Base-by-base conservation (phyloP, 1,140 invertebrate species). In the Bombus pascuorum region DNA sequence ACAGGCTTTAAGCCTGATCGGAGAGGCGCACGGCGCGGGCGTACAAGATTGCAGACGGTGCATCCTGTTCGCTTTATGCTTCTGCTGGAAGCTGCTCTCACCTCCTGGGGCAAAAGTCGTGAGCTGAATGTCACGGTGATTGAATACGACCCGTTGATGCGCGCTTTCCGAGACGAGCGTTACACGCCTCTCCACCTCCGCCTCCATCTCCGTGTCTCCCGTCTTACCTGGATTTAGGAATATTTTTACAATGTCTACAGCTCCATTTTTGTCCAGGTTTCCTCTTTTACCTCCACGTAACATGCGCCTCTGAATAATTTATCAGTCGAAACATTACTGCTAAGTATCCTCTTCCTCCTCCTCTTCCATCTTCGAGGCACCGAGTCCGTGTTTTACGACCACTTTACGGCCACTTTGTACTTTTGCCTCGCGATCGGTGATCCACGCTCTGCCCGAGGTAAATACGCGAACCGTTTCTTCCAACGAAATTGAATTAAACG, bases 31-130 rank as follows among this genome's bases (percentile, higher is more conserved):
- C 77, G 59, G 62, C 70, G 71, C n/a, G 84, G 57, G 62, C 87
- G 84, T 85, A 79, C 81, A 87, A 84, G 89, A 92, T 89, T 87
- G 88, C 86, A 72, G 81, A 83, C 81, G 77, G 47, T 78, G 87
- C 87, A 91, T 92, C 86, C 90, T 89, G 91, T 91, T 90, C 88
- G 81, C 66, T 91, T 74, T 87, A 81, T 82, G 91, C 87, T 77
- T 86, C 87, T 87, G 87, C 89, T 91, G 89, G 90, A 89, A 91
- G 91, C 91, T 92, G 90, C 93, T 94, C 93, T 94, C 93, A 94
- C 93, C 93, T 93, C 93, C 93, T 79, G 91, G 93, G 93, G 93
- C 93, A 92, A 94, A 92, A 93, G 90, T 93, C 93, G 93, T 93
- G 92, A 90, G 91, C 90, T 90, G 90, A 94, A 93, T 93, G 93